Base-by-base conservation (phyloP, 2,113 vertebrate species). In the Puffinus mauretanicus region DNA sequence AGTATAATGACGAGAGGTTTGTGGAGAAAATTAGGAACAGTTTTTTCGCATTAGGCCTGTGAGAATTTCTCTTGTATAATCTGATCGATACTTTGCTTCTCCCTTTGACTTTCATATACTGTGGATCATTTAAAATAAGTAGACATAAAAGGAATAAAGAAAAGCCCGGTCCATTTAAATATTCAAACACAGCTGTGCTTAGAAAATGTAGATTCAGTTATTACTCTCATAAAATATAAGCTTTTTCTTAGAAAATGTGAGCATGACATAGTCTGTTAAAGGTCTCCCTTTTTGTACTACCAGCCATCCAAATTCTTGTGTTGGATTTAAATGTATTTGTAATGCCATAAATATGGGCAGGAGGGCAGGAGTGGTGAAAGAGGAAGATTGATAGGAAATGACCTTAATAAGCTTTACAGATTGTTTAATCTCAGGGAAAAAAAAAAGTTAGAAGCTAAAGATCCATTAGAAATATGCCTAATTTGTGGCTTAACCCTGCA, bases 41-140 rank as follows among this genome's bases (percentile, higher is more conserved):
- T 1, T 76, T 87, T 90, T 86, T 86, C 81, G 62, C 20, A 86
- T 70, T 77, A 82, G 51, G 42, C 61, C 70, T 38, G 58, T 6
- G 67, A 86, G 51, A 58, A 79, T 86, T 96, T 96, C 29, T 88
- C 36, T 29, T 54, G 44, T 57, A 86, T 65, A 95, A 97, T 83
- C 79, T 86, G 42, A 93, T 94, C 40, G 0, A 92, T 90, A 91
- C 26, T 91, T 71, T 58, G 54, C 73, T 76, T 80, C 54, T 89
- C 77, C n/a, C 62, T 84, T 92, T 97, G 90, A 71, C 73, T 86
- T 97, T 95, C 52, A 91, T 75, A 92, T 46, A 52, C 9, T 49
- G 65, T 1, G 32, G 77, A 80, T 49, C 21, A 79, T 83, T 84
- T 89, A 44, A 91, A 87, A 60, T 82, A 67, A 96, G 18, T 13